A percentile compares a stretch with the other conserved stretches of the same genome.
These are phyloP conservation scores for Cuculus canorus DNA, from an alignment of 2,797 vertebrate genomes.

Conservation along the genomic window DNA sequence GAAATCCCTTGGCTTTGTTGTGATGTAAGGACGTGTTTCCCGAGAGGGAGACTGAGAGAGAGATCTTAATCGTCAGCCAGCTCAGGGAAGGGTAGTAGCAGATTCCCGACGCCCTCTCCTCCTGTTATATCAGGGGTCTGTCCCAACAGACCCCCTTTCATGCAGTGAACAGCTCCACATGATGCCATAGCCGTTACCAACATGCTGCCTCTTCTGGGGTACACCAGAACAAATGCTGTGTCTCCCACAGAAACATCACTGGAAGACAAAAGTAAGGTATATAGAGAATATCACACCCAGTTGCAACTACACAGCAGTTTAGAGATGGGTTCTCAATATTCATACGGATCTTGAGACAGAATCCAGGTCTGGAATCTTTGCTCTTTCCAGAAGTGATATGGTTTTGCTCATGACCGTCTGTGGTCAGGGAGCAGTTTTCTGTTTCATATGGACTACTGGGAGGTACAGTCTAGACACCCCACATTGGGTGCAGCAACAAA, in stretches of 20 bases:
- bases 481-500: background rate
- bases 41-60: background rate
- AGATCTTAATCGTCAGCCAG: background rate
- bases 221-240: background rate
- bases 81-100: background rate
- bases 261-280: background rate
- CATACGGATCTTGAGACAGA: background rate
- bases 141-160: background rate
- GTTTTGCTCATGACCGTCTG: background rate
- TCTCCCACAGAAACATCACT: background rate
- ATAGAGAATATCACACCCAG: background rate
- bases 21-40: background rate
- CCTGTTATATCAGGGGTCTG: rapidly evolving
- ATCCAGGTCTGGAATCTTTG: background rate
- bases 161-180: background rate
- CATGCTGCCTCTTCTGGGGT: background rate
- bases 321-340: background rate
- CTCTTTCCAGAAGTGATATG: background rate
- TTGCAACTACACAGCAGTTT: background rate
- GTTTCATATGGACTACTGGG: background rate
- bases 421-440: background rate
- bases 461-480: background rate
- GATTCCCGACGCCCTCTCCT: background rate
- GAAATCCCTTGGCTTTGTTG: background rate
- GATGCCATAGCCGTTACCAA: background rate